Percentiles rank a stretch among this genome's conserved stretches.
Evolutionary conservation across 2,888 invertebrate genomes (phyloP).

Genomic region (Noctua fimbriata): DNA sequence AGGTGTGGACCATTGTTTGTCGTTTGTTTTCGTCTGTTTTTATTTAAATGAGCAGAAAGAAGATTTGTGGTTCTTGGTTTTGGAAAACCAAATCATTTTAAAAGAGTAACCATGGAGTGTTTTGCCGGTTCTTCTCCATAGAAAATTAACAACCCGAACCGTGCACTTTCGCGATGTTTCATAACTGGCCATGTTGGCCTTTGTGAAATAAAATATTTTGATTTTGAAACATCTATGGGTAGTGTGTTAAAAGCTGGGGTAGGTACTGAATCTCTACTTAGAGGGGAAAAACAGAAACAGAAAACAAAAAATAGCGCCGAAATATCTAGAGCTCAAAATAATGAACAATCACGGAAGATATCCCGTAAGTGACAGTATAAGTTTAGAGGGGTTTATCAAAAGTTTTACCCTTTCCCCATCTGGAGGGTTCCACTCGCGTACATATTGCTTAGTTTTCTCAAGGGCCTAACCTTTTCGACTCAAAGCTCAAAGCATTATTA

Average conservation of each 20-base stretch:
- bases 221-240: neutral
- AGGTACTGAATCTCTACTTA: neutral
- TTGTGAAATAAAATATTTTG: too few relatives aligned
- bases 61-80: neutral
- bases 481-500: neutral
- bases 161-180: too few relatives aligned
- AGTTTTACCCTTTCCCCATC: neutral
- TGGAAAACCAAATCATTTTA: neutral
- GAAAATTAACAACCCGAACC: too few relatives aligned
- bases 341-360: too few relatives aligned
- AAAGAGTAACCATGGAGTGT: too few relatives aligned
- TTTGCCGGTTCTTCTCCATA: too few relatives aligned
- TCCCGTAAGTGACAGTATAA: too few relatives aligned
- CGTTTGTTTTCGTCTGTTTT: slow-evolving; percentile 6
- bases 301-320: too few relatives aligned
- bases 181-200: too few relatives aligned
- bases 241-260: neutral
- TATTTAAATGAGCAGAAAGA: slow-evolving; percentile 22
- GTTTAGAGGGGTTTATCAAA: neutral
- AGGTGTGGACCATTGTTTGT: slow-evolving; percentile 41
- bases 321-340: too few relatives aligned
- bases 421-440: neutral
- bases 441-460: neutral
- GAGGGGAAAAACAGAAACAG: too few relatives aligned
- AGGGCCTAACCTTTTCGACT: neutral